Conservation (phyloP, 2,113 vertebrate species). For the Oxyruncus cristatus region DNA sequence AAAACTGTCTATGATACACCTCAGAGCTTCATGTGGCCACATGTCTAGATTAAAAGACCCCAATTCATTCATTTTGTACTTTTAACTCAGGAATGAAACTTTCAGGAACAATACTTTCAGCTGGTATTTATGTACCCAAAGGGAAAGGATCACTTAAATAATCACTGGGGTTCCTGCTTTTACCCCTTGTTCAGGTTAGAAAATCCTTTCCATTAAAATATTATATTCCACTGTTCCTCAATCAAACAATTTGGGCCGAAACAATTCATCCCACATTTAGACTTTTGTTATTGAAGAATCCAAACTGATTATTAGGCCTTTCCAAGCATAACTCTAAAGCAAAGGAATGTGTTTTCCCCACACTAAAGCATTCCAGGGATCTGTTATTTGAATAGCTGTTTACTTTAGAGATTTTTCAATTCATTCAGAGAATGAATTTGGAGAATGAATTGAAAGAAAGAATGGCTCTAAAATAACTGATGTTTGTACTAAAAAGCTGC, state of each 20-base stretch:
- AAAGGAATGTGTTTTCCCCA: constrained; percentile 44
- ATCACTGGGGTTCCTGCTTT: background rate
- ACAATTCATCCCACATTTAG: background rate
- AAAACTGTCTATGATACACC: background rate
- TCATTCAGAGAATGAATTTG: background rate
- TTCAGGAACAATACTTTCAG: background rate
- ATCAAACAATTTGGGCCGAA: background rate
- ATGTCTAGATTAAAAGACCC: background rate
- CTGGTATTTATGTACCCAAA: background rate
- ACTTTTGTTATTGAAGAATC: background rate
- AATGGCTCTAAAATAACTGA: background rate
- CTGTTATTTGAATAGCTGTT: constrained; percentile 39
- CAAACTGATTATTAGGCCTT: constrained; percentile 6
- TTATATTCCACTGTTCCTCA: background rate
- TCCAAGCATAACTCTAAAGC: background rate
- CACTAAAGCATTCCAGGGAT: constrained; percentile 40
- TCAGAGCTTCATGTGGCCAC: background rate
- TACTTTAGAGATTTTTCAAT: constrained; percentile 45
- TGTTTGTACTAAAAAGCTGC: background rate
- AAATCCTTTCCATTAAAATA: background rate
- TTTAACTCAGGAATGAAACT: background rate
- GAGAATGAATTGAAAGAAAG: background rate
- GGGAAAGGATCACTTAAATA: background rate
- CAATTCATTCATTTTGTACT: background rate
- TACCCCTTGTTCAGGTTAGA: background rate